These are phyloP conservation scores for Orientallactaga sibirica DNA, from an alignment of 2,797 vertebrate species.

Conservation along the genomic window DNA sequence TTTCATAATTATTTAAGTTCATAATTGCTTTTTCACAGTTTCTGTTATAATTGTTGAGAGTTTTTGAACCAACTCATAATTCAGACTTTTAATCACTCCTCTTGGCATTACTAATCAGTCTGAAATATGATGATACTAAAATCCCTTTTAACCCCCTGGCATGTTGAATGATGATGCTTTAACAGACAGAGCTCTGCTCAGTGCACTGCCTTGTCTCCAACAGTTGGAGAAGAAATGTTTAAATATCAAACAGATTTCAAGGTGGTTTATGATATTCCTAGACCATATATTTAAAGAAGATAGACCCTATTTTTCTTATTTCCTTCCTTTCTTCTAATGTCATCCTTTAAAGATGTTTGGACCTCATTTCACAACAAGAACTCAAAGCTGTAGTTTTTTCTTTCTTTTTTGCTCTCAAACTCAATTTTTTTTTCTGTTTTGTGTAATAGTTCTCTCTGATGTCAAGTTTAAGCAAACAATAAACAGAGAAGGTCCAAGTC, in stretches of 20 bases:
- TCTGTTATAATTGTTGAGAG: neutral
- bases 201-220: neutral
- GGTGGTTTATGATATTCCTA: constrained; percentile 2
- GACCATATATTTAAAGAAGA: neutral
- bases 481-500: neutral
- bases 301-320: neutral
- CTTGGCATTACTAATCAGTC: constrained; percentile 32
- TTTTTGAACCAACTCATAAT: constrained; percentile 45
- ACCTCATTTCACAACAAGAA: neutral
- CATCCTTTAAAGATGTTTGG: constrained; percentile 4
- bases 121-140: constrained; percentile 49
- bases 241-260: constrained; percentile 46
- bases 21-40: constrained; percentile 32
- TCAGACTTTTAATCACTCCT: constrained; percentile 42
- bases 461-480: constrained; percentile 57
- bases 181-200: neutral
- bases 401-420: neutral
- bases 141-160: constrained; percentile 13
- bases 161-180: neutral
- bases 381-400: neutral
- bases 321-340: neutral
- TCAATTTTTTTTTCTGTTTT: neutral
- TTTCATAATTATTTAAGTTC: constrained; percentile 3
- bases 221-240: constrained; percentile 40
- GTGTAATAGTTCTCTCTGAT: neutral